A percentile compares a stretch with the other conserved stretches of the same genome.
Conservation (phyloP, 2,888 invertebrate species). For the Plagodis dolabraria region DNA sequence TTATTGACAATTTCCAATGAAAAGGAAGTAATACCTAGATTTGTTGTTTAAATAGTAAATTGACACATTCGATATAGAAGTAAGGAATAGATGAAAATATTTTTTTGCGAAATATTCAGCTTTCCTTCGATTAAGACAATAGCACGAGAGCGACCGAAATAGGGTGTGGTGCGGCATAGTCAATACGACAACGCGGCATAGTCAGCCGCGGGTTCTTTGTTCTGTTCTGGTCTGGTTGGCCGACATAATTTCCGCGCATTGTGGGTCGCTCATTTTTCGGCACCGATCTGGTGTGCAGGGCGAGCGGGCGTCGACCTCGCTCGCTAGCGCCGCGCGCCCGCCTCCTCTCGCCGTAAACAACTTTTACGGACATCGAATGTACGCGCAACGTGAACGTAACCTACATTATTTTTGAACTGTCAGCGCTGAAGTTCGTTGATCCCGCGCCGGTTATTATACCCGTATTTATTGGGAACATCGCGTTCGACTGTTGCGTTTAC, state of each 20-base stretch:
- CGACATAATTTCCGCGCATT: constrained; percentile 74
- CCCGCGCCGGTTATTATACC: constrained; percentile 60
- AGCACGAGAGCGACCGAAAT: constrained; percentile 3
- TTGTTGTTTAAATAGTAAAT: too few relatives aligned
- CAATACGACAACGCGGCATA: constrained; percentile 41
- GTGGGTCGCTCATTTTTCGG: constrained; percentile 82
- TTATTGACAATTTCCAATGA: background rate
- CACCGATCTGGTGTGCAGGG: constrained; percentile 74
- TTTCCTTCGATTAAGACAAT: too few relatives aligned
- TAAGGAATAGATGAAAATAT: too few relatives aligned
- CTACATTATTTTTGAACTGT: constrained; percentile 84
- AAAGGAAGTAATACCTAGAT: too few relatives aligned
- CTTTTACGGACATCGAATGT: constrained; percentile 82
- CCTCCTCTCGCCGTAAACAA: constrained; percentile 74
- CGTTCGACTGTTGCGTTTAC: constrained; percentile 62
- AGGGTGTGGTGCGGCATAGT: constrained; percentile 26
- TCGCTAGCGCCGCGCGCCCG: constrained; percentile 57
- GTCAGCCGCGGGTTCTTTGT: constrained; percentile 64
- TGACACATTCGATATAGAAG: too few relatives aligned
- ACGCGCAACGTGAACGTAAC: constrained; percentile 84
- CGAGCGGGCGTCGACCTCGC: constrained; percentile 68
- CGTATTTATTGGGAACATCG: constrained; percentile 78
- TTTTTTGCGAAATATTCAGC: too few relatives aligned
- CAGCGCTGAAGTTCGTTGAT: constrained; percentile 81
- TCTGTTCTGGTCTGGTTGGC: constrained; percentile 50